Conservation (phyloP, 2,888 invertebrate species). For the Trissoscelio sp. region DNA sequence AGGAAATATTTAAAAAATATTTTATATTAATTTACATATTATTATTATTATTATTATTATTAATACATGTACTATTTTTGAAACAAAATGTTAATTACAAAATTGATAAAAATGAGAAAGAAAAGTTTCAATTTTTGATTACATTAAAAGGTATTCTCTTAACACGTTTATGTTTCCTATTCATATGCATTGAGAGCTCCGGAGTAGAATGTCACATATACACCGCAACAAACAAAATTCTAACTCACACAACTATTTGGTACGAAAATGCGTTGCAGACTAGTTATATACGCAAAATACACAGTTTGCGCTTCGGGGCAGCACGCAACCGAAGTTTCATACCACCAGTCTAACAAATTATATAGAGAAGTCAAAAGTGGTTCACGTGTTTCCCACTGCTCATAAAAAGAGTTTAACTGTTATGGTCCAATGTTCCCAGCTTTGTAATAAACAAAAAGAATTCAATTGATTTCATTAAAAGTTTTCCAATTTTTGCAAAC, state of each 20-base stretch:
- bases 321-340: conserved; percentile 17
- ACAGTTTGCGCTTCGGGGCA: conserved; percentile 24
- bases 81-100: neutral
- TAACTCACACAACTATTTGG: conserved; percentile 41
- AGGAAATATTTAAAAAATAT: no score
- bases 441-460: neutral
- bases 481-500: no score
- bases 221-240: conserved; percentile 35
- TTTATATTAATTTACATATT: no score
- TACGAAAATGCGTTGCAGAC: conserved; percentile 36
- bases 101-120: neutral
- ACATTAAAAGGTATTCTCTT: neutral
- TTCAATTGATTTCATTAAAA: no score
- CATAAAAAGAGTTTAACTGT: neutral
- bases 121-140: no score
- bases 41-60: no score
- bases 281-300: conserved; percentile 39
- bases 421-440: no score
- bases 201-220: conserved; percentile 23
- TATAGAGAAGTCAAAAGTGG: conserved; percentile 23
- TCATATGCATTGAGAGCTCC: conserved; percentile 10
- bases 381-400: neutral
- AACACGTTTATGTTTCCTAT: conserved; percentile 14
- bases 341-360: conserved; percentile 2
- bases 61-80: no score